Evolutionary conservation across 1,140 invertebrate species (phyloP).

Genomic region (Dendrolimus punctatus): DNA sequence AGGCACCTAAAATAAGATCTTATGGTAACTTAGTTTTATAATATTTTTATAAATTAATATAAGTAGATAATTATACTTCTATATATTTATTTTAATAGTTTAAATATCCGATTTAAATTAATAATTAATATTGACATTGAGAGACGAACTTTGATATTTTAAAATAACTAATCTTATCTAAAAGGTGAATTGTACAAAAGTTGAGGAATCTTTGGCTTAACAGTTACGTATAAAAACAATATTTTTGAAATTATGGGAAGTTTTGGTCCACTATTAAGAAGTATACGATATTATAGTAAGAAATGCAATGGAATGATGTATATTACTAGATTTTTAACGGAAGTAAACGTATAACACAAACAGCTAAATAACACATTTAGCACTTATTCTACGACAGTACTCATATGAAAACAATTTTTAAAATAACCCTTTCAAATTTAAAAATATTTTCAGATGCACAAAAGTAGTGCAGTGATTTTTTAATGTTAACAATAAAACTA

Average conservation of each 20-base stretch:
- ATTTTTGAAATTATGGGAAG: conserved; percentile 8
- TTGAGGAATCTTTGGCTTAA: conserved; percentile 20
- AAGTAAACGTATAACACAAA: not conserved
- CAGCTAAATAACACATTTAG: not conserved
- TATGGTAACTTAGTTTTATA: not conserved
- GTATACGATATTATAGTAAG: not conserved
- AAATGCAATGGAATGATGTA: conserved; percentile 3
- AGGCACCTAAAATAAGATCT: conserved; percentile 19
- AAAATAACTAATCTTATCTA: no score
- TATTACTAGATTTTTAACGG: no score
- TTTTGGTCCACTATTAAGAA: conserved; percentile 20
- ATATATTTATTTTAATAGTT: no score
- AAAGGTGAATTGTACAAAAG: not conserved
- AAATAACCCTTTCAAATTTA: no score
- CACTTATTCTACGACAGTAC: no score
- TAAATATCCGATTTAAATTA: conserved; percentile 8
- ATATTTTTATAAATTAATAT: no score
- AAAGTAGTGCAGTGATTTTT: no score
- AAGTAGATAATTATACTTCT: no score
- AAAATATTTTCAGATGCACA: no score
- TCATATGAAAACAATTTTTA: no score
- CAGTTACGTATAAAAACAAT: conserved; percentile 5
- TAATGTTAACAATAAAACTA: no score
- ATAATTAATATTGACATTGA: conserved; percentile 22
- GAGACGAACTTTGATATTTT: conserved; percentile 4